A percentile compares a stretch with the other conserved stretches of the same genome.
Evolutionary conservation across 2,888 invertebrate genomes (phyloP).

Genomic region (Drosophila pegasa): DNA sequence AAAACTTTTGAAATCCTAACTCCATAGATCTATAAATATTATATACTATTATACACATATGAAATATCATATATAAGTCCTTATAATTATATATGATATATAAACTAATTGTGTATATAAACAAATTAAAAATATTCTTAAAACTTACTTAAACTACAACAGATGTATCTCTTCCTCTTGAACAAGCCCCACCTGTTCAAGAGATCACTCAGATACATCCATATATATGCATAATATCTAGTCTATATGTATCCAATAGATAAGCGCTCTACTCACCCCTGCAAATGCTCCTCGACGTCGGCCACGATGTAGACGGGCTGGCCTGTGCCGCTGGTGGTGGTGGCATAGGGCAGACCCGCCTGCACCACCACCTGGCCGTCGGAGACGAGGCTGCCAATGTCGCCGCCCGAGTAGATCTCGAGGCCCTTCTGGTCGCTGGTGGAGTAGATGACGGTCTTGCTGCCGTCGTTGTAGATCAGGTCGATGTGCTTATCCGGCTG

Average conservation of each 20-base stretch:
- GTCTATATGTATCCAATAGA: background rate
- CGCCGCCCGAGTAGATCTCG: conserved; percentile 87
- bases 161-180: background rate
- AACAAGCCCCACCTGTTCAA: background rate
- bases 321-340: conserved; percentile 81
- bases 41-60: background rate
- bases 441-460: conserved; percentile 93
- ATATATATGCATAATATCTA: background rate
- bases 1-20: background rate
- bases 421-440: conserved; percentile 92
- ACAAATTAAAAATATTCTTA: background rate
- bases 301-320: conserved; percentile 85
- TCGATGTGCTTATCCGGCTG: conserved; percentile 88
- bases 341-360: conserved; percentile 84
- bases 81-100: background rate
- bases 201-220: background rate
- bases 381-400: conserved; percentile 83
- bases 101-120: too few relatives aligned
- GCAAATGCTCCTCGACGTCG: conserved; percentile 84
- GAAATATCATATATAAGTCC: background rate
- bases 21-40: background rate
- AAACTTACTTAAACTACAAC: background rate
- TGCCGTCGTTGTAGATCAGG: conserved; percentile 93
- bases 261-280: conserved; percentile 78
- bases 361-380: conserved; percentile 85